phyloP scores from a whole-genome alignment of 2,113 vertebrate species.

The Peromyscus maniculatus region DNA sequence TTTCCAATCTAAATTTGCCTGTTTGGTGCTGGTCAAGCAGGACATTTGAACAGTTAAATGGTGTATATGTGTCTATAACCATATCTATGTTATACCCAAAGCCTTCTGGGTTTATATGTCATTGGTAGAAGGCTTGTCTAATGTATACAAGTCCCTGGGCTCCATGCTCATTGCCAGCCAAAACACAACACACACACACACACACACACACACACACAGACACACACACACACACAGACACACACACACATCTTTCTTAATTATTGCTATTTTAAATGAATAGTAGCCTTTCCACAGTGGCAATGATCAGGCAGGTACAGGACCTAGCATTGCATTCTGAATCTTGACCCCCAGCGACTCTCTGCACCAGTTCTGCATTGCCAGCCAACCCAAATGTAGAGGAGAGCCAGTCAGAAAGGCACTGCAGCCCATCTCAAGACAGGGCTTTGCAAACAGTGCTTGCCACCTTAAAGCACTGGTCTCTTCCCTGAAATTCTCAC shows the following conservation, averaged over 20 bases:
- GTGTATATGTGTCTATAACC: neutral
- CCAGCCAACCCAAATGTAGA: neutral
- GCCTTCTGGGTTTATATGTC: neutral
- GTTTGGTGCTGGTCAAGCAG: neutral
- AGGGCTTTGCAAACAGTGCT: neutral
- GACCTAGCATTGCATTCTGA: accelerated
- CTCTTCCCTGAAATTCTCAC: too few species aligned
- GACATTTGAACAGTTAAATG: neutral
- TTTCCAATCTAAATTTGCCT: neutral
- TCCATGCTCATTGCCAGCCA: neutral
- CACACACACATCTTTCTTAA: neutral
- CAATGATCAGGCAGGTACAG: accelerated
- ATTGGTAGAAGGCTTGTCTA: neutral
- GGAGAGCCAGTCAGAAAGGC: neutral
- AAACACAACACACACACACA: neutral
- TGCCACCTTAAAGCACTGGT: neutral
- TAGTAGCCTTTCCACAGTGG: neutral
- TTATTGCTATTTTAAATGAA: neutral
- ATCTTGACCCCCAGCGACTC: accelerated
- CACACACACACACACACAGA: neutral
- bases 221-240: neutral
- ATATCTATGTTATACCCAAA: neutral
- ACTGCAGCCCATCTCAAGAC: neutral
- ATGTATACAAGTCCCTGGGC: neutral
- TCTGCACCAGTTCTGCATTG: accelerated